Evolutionary conservation across 1,140 invertebrate species (phyloP), one percentile per base, ranked within the genome.

Genomic region (Solenopsis fugax): DNA sequence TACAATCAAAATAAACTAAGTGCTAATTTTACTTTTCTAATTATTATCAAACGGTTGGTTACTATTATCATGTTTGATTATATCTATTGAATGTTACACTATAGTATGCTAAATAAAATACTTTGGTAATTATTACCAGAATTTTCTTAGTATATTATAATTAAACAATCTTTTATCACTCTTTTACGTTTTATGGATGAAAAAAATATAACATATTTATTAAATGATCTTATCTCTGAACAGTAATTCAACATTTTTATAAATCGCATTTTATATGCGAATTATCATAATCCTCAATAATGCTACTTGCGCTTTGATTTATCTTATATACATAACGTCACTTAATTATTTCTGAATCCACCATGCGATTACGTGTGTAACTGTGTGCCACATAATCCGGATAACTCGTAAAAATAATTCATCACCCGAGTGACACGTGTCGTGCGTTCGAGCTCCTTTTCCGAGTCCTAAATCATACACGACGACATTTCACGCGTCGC

Each of bases 401-500:
- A 24, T 24, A 54, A 1, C 16, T 2, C 12, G 13, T 41, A 37
- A 41, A 64, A 76, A 64, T 45, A 85, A 77, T 76, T 77, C 45
- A 78, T 85, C 50, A 50, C 29, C 48, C 9, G 41, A 56, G 10
- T 52, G 45, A 60, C 54, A 37, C 56, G n/a, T 64, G 48, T 64
- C 45, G 29, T 64, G 58, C 56, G 60, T 75, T 41, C 73, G n/a
- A 72, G 29, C 29, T 48, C n/a, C n/a, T 60, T 12, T 29, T 24
- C 29, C 48, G 37, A 52, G 37, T 85, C n/a, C 37, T 54, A 52
- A 77, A 77, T 75, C 58, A 77, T 45, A 37, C 29, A 37, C n/a
- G 84, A 50, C 37, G 84, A 85, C 45, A 60, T 86, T 86, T 86
- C 72, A 65, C 84, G 75, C 75, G 62, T 2, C 41, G 37, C 41